Conservation (phyloP, 2,888 invertebrate species). For the Yponomeuta cagnagella region DNA sequence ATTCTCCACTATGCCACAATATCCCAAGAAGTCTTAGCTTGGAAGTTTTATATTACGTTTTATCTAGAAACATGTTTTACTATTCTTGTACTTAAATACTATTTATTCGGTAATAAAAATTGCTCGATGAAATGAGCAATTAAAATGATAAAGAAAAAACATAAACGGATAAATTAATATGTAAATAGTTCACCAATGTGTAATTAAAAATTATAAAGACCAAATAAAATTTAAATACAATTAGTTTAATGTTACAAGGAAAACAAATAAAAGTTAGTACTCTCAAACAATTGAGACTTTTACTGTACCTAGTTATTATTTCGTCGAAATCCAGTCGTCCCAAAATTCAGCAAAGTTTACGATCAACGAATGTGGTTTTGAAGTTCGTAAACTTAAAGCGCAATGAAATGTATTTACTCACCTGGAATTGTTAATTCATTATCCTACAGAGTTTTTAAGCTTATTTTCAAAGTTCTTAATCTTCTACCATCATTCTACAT, state of each 20-base stretch:
- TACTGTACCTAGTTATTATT: background rate
- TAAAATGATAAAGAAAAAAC: too few relatives aligned
- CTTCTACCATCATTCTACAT: too few relatives aligned
- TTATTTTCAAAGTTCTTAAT: too few relatives aligned
- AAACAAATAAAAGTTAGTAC: background rate
- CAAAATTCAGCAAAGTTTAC: background rate
- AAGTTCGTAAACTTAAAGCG: background rate
- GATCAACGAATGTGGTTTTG: background rate
- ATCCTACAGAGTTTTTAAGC: too few relatives aligned
- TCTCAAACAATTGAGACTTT: background rate
- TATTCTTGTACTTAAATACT: too few relatives aligned
- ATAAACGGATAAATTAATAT: too few relatives aligned
- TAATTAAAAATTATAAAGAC: slow-evolving; percentile 2
- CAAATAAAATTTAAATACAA: background rate
- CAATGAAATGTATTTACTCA: background rate
- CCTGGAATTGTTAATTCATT: background rate
- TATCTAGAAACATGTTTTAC: too few relatives aligned
- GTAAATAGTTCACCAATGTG: background rate
- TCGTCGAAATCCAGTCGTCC: too few relatives aligned
- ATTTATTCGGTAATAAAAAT: too few relatives aligned
- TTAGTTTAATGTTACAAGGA: slow-evolving; percentile 8
- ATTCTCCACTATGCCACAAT: background rate
- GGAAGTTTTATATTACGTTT: too few relatives aligned
- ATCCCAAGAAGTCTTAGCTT: background rate
- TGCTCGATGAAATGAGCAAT: too few relatives aligned